Base-by-base conservation (phyloP, 2,797 vertebrate species). In the Fistularia tabacaria region DNA sequence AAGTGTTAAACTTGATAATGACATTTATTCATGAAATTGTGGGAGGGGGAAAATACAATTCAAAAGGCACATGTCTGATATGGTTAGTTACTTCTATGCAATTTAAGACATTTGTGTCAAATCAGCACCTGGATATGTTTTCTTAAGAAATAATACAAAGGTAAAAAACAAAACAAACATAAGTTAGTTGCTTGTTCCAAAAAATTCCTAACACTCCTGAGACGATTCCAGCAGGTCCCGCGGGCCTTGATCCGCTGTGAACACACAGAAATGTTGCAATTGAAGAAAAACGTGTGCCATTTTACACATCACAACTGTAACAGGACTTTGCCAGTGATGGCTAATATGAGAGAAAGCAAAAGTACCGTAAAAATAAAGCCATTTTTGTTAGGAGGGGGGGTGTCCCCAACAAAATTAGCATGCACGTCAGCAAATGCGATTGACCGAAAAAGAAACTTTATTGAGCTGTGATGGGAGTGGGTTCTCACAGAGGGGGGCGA, bases 221-320 rank as follows among this genome's bases (percentile, higher is more conserved):
- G 81, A 61, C 15, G 1, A 58, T 70, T 81, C 66, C 68, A 70
- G 80, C 83, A 72, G 64, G 62, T 64, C 57, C 70, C 66, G 76
- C 54, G 25, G 55, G 56, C 38, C 14, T 10, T 9, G 8, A 47
- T 72, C 62, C 25, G 56, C 37, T 50, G 71, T 68, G 25, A 25
- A 25, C n/a, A 25, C 5, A 25, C 2, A 25, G 25, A 25, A 25
- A 25, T 25, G 25, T 25, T 25, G 5, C 25, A 25, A 25, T 25
- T 25, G 25, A 25, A 5, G 25, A 25, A 25, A 25, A 25, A 25
- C 25, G 25, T 25, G 2, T 25, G 25, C 25, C 2, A 25, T 25
- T 25, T 25, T 53, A 56, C 8, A 6, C 13, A 1, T 38, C 0
- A 9, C n/a, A n/a, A n/a, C n/a, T n/a, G n/a, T n/a, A n/a, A n/a